Percentiles rank a stretch among this genome's conserved stretches.
phyloP scores from a whole-genome alignment of 2,888 invertebrate species.

The Chaetogeoica ovagalla region DNA sequence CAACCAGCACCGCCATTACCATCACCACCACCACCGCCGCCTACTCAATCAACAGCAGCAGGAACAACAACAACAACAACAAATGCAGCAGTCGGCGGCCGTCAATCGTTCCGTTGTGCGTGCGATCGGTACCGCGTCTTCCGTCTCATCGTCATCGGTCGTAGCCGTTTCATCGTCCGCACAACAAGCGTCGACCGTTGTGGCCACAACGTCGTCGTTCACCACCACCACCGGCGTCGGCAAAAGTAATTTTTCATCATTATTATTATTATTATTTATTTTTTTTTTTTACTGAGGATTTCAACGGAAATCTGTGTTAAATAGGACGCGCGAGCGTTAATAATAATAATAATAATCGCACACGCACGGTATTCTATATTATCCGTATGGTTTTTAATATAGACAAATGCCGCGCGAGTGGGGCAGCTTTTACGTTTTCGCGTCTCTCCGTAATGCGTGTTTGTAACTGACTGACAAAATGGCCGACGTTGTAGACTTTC shows the following conservation, averaged over 20 bases:
- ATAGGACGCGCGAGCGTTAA: background rate
- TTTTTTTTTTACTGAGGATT: background rate
- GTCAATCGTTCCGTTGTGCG: too few relatives aligned
- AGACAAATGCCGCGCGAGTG: background rate
- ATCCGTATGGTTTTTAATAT: too few relatives aligned
- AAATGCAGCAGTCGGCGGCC: constrained; percentile 28
- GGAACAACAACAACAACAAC: constrained; percentile 30
- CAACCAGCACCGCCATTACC: constrained; percentile 8
- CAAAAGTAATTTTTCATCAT: constrained; percentile 42
- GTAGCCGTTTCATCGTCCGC: constrained; percentile 30
- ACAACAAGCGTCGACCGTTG: constrained; percentile 24
- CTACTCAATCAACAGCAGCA: constrained; percentile 14
- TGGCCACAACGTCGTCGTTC: background rate
- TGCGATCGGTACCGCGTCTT: background rate
- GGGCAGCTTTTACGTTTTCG: background rate
- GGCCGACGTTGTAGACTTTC: constrained; percentile 31
- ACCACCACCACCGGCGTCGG: background rate
- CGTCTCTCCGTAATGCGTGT: background rate
- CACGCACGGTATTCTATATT: background rate
- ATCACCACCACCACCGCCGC: constrained; percentile 6
- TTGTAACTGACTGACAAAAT: constrained; percentile 31
- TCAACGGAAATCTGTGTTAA: background rate
- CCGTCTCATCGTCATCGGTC: constrained; percentile 6
- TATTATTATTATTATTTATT: background rate
- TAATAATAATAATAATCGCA: background rate